Evolutionary conservation across 1,140 invertebrate species (phyloP).

Genomic region (Halyomorpha halys): DNA sequence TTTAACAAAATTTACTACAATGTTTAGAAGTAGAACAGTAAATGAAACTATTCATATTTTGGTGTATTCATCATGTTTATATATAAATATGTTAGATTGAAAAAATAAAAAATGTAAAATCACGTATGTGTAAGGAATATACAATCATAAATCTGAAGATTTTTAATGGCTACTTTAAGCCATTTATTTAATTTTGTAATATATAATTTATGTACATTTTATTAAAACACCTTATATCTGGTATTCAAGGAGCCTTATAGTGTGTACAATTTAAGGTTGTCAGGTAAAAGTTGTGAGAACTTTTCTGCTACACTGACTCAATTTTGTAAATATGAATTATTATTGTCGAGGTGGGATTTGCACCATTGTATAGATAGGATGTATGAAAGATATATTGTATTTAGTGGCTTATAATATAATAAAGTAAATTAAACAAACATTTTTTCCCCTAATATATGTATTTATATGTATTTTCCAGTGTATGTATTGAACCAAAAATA

Average conservation of each 20-base stretch:
- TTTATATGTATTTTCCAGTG: too few species aligned
- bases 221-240: slow-evolving; percentile 15
- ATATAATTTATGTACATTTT: slow-evolving; percentile 14
- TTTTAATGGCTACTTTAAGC: slow-evolving; percentile 1
- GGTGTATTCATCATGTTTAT: too few species aligned
- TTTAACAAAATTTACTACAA: too few species aligned
- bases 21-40: too few species aligned
- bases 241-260: slow-evolving; percentile 19
- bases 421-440: slow-evolving; percentile 13
- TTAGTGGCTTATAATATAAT: slow-evolving; percentile 13
- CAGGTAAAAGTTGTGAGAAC: not conserved
- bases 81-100: too few species aligned
- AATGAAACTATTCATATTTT: too few species aligned
- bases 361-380: slow-evolving; percentile 14
- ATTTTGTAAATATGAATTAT: slow-evolving; percentile 15
- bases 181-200: slow-evolving; percentile 11
- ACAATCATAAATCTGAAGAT: not conserved
- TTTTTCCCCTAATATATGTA: too few species aligned
- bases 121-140: not conserved
- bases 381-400: slow-evolving; percentile 9
- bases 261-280: slow-evolving; percentile 14
- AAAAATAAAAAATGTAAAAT: not conserved
- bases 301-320: slow-evolving; percentile 14
- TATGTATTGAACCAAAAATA: too few species aligned
- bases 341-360: slow-evolving; percentile 5